Percentiles rank a stretch among this genome's conserved stretches.
These are phyloP conservation scores for Horisme vitalbata DNA, from an alignment of 2,888 invertebrate species.

Conservation along the genomic window DNA sequence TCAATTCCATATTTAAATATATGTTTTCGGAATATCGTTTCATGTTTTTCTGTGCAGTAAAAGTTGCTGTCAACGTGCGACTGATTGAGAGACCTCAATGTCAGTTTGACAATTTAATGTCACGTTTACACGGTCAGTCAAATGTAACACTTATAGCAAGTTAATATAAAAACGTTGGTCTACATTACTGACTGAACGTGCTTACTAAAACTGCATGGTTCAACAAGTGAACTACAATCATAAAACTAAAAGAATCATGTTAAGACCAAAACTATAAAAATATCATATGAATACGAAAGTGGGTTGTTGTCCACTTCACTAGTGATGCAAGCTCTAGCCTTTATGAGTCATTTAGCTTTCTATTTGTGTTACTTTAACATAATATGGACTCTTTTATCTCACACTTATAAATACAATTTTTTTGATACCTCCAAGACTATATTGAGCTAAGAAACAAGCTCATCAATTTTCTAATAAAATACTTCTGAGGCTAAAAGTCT, in stretches of 20 bases:
- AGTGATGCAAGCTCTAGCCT: conserved; percentile 33
- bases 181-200: conserved; percentile 28
- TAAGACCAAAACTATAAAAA: conserved; percentile 25
- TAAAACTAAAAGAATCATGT: conserved; percentile 25
- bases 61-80: conserved; percentile 27
- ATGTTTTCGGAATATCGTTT: conserved; percentile 57
- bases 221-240: conserved; percentile 17
- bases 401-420: conserved; percentile 22
- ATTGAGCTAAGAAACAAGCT: conserved; percentile 19
- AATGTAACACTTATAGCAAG: conserved; percentile 6
- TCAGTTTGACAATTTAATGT: conserved; percentile 22
- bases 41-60: conserved; percentile 26
- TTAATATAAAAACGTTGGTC: conserved; percentile 21
- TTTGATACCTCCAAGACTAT: conserved; percentile 32
- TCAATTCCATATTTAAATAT: conserved; percentile 78
- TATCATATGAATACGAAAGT: conserved; percentile 33
- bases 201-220: conserved; percentile 15
- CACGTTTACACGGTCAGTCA: conserved; percentile 30
- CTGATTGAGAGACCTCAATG: conserved; percentile 26
- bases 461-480: conserved; percentile 32
- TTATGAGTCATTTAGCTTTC: conserved; percentile 36
- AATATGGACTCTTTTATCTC: conserved; percentile 8
- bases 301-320: conserved; percentile 33
- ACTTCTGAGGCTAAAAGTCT: conserved; percentile 32
- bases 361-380: conserved; percentile 21